Evolutionary conservation across 2,113 vertebrate species (phyloP), one percentile per base, ranked within the genome.

Genomic region (Blennius ocellaris): DNA sequence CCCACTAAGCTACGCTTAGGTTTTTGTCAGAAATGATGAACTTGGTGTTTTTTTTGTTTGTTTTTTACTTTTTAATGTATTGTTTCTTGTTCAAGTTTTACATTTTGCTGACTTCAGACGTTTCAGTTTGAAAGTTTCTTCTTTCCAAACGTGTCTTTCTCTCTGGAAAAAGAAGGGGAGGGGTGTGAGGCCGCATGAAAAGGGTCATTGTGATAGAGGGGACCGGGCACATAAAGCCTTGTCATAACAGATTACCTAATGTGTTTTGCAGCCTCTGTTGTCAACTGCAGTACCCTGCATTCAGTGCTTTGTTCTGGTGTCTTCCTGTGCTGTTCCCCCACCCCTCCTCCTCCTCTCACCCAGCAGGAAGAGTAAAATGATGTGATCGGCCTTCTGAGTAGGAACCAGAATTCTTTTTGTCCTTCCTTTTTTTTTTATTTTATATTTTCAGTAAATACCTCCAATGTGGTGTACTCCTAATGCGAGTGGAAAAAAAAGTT

Each of bases 241-340:
- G 87, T 92, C 87, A 89, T 89, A 93, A 93, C 86, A 87, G 83
- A 92, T 92, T 87, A 91, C 87, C 88, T 91, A 82, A 93, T 88
- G 84, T 81, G 78, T 90, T 84, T 77, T 81, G 76, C 76, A 80
- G 86, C 49, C 59, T 74, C 61, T 57, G 79, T 80, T 71, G 76
- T 89, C 69, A 76, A 14, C 81, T 80, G 75, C 78, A 83, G 50
- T 78, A 69, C 67, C 75, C 89, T 73, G 60, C 59, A 63, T 91
- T 89, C 60, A 81, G 45, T 60, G 58, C 65, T 90, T 93, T 94
- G 90, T 92, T 90, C 89, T 81, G 47, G 74, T 80, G 73, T 87
- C 84, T 92, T 94, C 93, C 91, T 92, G 83, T 87, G 72, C 70
- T 54, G 90, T 73, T 73, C 87, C 58, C 37, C 71, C n/a, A n/a